Percentiles rank a stretch among this genome's conserved stretches.
These are phyloP conservation scores for Amitus sp. DNA, from an alignment of 2,888 invertebrate species.

Conservation along the genomic window DNA sequence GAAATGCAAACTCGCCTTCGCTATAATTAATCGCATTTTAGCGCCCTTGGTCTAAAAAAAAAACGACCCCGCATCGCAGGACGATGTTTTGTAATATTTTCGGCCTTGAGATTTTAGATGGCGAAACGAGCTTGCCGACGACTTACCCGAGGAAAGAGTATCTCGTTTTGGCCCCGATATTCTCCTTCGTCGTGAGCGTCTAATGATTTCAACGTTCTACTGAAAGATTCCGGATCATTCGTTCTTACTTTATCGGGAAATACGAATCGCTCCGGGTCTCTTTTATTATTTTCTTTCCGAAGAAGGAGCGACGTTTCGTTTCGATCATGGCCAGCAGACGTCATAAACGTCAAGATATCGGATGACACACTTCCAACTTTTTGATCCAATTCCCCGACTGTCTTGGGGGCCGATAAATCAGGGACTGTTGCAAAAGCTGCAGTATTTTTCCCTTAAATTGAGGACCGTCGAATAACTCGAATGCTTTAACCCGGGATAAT, in stretches of 20 bases:
- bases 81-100: background rate
- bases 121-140: background rate
- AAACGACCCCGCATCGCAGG: background rate
- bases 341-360: slow-evolving; percentile 19
- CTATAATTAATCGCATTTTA: no score
- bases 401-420: background rate
- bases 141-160: slow-evolving; percentile 20
- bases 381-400: background rate
- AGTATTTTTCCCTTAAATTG: slow-evolving; percentile 8
- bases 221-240: background rate
- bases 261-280: background rate
- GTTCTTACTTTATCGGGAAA: slow-evolving; percentile 15
- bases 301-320: slow-evolving; percentile 8
- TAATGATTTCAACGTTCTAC: slow-evolving; percentile 60
- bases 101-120: background rate
- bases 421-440: background rate
- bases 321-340: slow-evolving; percentile 2
- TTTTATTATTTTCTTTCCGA: slow-evolving; percentile 8
- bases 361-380: slow-evolving; percentile 3
- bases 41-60: no score
- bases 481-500: background rate
- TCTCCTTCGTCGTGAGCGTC: background rate
- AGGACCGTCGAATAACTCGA: background rate
- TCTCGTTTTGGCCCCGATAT: slow-evolving; percentile 55
- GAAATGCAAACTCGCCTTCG: no score